Conservation (phyloP, 2,113 vertebrate species). For the Bufo bufo region DNA sequence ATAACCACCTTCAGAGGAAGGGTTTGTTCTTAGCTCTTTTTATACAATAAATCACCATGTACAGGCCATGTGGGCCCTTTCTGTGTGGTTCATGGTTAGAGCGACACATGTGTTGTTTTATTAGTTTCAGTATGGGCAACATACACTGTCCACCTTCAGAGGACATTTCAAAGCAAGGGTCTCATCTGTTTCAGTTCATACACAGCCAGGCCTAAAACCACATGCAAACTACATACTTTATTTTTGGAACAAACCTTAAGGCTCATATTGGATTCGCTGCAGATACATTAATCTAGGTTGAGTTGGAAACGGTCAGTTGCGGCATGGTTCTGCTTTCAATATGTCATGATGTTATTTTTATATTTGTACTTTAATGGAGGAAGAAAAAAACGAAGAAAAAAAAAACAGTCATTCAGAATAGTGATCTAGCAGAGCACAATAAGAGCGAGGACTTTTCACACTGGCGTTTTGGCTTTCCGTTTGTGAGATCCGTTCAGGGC, state of each 20-base stretch:
- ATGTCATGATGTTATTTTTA: neutral
- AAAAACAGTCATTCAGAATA: neutral
- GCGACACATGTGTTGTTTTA: constrained; percentile 35
- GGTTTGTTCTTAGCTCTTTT: neutral
- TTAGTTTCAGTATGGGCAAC: constrained; percentile 14
- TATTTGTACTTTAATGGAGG: neutral
- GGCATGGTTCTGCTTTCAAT: constrained; percentile 1
- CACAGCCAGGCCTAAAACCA: constrained; percentile 36
- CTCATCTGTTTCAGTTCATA: constrained; percentile 49
- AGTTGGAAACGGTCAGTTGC: constrained; percentile 23
- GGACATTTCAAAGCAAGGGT: constrained; percentile 45
- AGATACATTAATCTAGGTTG: neutral
- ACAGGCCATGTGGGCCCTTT: constrained; percentile 14
- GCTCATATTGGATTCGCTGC: neutral
- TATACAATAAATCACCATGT: constrained; percentile 30
- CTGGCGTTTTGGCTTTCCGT: too few species aligned
- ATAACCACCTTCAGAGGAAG: neutral
- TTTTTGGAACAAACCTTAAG: constrained; percentile 38
- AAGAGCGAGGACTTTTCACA: too few species aligned
- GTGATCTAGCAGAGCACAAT: neutral
- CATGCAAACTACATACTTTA: constrained; percentile 33
- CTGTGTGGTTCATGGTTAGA: constrained; percentile 47
- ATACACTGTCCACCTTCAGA: constrained; percentile 40
- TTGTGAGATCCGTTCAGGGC: too few species aligned
- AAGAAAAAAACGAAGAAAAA: neutral